These are phyloP conservation scores for Cynopterus brachyotis DNA, from an alignment of 2,113 vertebrate species.

Conservation along the genomic window DNA sequence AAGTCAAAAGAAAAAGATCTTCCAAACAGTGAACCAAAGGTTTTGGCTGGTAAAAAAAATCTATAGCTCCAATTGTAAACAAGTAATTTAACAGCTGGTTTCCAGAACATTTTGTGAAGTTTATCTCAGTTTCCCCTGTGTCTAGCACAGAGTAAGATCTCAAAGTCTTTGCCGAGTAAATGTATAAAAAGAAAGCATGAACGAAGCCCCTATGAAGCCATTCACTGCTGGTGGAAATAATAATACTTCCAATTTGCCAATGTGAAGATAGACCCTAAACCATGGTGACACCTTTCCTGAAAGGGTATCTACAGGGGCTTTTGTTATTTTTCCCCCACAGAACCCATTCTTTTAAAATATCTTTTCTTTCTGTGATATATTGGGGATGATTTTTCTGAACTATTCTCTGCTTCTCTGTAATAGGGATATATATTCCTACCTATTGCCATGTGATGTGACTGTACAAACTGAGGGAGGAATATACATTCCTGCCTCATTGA, in stretches of 20 bases:
- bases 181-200: background rate
- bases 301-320: background rate
- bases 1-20: conserved; percentile 23
- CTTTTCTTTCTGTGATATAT: background rate
- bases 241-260: background rate
- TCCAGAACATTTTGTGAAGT: conserved; percentile 35
- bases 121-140: conserved; percentile 8
- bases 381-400: background rate
- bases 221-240: background rate
- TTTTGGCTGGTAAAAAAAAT: conserved; percentile 5
- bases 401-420: background rate
- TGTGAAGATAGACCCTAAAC: background rate
- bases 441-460: background rate
- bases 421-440: background rate
- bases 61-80: background rate
- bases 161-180: background rate
- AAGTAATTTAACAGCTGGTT: conserved; percentile 48
- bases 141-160: background rate
- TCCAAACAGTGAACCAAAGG: background rate
- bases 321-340: background rate
- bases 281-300: background rate
- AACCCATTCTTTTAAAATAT: background rate
- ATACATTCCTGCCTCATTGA: background rate
- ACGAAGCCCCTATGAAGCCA: background rate
- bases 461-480: background rate